phyloP scores from a whole-genome alignment of 2,888 invertebrate genomes.

The Lasioglossum oenotherae region DNA sequence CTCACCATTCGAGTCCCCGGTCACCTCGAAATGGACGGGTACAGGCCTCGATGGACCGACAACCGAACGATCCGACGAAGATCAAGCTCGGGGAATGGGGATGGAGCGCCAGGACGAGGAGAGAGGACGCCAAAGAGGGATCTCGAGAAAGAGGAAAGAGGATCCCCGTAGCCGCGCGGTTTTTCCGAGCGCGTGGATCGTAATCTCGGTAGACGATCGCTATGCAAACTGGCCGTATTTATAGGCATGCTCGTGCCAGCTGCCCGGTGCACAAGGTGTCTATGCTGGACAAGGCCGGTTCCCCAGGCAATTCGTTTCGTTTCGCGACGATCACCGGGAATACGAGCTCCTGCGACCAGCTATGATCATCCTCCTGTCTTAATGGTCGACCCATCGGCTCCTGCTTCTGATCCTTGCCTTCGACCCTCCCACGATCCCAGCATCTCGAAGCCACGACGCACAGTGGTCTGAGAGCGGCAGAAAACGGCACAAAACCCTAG shows the following conservation, averaged over 20 bases:
- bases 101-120: background rate
- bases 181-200: slow-evolving; percentile 48
- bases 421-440: background rate
- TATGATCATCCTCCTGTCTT: background rate
- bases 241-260: slow-evolving; percentile 58
- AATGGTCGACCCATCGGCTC: background rate
- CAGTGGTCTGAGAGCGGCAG: too few species aligned
- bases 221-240: slow-evolving; percentile 66
- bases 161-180: slow-evolving; percentile 4
- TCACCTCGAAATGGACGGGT: slow-evolving; percentile 33
- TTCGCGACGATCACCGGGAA: slow-evolving; percentile 32
- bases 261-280: slow-evolving; percentile 40
- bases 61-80: slow-evolving; percentile 14
- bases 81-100: background rate
- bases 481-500: too few species aligned
- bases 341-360: slow-evolving; percentile 53
- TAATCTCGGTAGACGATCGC: slow-evolving; percentile 59
- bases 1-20: slow-evolving; percentile 39
- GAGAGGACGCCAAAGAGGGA: background rate
- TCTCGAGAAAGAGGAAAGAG: background rate
- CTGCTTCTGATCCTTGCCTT: background rate
- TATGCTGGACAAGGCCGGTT: slow-evolving; percentile 38
- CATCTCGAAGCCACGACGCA: background rate
- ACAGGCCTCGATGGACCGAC: background rate
- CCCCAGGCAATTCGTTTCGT: slow-evolving; percentile 48